Base-by-base conservation (phyloP, 2,113 vertebrate species). In the Vidua chalybeata region DNA sequence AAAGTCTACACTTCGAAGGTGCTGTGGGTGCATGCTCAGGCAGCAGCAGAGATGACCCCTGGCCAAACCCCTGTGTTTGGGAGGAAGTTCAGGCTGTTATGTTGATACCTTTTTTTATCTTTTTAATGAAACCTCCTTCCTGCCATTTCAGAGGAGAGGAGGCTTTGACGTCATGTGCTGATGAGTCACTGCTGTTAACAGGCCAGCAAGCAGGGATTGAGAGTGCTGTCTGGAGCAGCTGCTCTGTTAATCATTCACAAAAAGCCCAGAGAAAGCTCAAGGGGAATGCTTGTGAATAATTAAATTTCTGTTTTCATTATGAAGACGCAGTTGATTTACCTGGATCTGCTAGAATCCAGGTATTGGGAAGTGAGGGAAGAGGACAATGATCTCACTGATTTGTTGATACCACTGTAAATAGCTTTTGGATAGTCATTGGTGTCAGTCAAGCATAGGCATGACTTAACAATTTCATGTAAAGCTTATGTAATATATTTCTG, bases 211-310 rank as follows among this genome's bases (percentile, higher is more conserved):
- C 88, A 84, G 92, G 85, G 96, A 96, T 93, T 79, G 91, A 90
- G 94, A 91, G 94, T 89, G 93, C 92, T 95, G 95, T 97, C 96
- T 97, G 97, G 74, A 95, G 95, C 85, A 94, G 93, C 91, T 94
- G 81, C 90, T 97, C 95, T 93, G 96, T 98, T 98, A 97, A 97
- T 98, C 98, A 98, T 98, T 98, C 97, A 98, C 91, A 93, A 94
- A 98, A 97, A 91, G 86, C 88, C 64, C 87, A 73, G 85, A 94
- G 90, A 97, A 97, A 87, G 96, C 96, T 97, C 94, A 91, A 95
- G 94, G 97, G 97, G 96, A 96, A 97, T 87, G 96, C 89, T 97
- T 93, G 97, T 95, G 94, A 98, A 95, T 97, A 96, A 98, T 98
- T 98, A 97, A 94, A 96, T 98, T 98, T 98, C 97, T 97, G 94